Conservation (phyloP, 64 coral and sea anemone genomes). For the Actinia tenebrosa region DNA sequence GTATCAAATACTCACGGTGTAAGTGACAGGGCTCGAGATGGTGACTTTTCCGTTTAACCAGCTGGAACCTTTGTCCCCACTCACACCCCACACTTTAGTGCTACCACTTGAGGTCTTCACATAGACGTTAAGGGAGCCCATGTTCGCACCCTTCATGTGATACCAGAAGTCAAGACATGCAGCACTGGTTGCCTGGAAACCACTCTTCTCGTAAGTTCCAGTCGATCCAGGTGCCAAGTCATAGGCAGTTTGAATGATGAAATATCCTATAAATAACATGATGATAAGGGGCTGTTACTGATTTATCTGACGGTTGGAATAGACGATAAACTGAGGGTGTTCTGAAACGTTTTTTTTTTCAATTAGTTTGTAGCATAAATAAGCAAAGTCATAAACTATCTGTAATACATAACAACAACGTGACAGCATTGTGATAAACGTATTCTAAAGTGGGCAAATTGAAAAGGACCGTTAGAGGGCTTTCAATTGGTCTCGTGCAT, state of each 20-base stretch:
- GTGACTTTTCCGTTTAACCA: slow-evolving; percentile 36
- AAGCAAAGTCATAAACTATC: too few relatives aligned
- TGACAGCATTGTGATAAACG: too few relatives aligned
- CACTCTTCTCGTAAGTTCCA: neutral
- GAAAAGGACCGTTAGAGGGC: too few relatives aligned
- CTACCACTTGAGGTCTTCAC: slow-evolving; percentile 11
- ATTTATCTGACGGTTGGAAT: neutral
- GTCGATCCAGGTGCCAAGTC: neutral
- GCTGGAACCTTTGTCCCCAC: slow-evolving; percentile 25
- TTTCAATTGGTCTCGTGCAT: too few relatives aligned
- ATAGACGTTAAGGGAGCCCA: slow-evolving; percentile 40
- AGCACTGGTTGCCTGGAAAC: neutral
- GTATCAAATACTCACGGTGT: neutral
- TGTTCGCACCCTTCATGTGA: slow-evolving; percentile 43
- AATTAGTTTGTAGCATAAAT: too few relatives aligned
- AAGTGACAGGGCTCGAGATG: neutral
- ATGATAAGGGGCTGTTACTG: too few relatives aligned
- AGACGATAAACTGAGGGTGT: neutral
- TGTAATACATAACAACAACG: too few relatives aligned
- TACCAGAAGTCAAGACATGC: slow-evolving; percentile 60
- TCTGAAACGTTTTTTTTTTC: too few relatives aligned
- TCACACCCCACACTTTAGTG: slow-evolving; percentile 19
- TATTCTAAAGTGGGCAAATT: too few relatives aligned
- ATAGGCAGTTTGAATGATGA: neutral
- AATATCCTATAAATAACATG: neutral